These are phyloP conservation scores for Megaustenia siamemsis DNA, from an alignment of 2,888 invertebrate genomes.

Conservation along the genomic window DNA sequence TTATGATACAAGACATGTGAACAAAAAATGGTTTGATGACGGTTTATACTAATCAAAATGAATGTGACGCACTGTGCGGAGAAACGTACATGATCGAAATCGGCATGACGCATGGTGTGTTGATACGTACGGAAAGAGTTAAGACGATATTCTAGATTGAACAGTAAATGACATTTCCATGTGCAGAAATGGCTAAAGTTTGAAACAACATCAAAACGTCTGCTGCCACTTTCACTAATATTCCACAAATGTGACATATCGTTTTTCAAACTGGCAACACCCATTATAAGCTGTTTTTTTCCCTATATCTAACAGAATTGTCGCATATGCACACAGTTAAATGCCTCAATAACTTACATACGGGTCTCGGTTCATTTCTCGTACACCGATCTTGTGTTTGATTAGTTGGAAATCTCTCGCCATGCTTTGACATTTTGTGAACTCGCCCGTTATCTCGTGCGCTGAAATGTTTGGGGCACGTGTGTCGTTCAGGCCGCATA, in stretches of 20 bases:
- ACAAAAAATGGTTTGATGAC: too few relatives aligned
- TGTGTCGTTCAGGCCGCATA: neutral
- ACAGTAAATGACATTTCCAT: too few relatives aligned
- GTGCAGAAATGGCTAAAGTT: too few relatives aligned
- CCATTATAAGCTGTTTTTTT: neutral
- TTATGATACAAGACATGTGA: too few relatives aligned
- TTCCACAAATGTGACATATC: neutral
- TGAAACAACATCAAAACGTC: neutral
- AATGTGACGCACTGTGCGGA: too few relatives aligned
- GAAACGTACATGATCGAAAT: too few relatives aligned
- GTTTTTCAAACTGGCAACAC: neutral
- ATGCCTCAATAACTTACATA: neutral
- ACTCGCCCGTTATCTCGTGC: neutral
- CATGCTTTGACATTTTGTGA: constrained; percentile 17
- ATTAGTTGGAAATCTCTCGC: neutral
- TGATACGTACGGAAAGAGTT: too few relatives aligned
- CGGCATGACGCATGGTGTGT: too few relatives aligned
- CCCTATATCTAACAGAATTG: neutral
- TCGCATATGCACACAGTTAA: neutral
- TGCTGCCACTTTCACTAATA: neutral
- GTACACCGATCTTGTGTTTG: neutral
- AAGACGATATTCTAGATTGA: too few relatives aligned
- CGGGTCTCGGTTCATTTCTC: neutral
- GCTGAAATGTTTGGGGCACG: neutral
- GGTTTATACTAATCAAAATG: too few relatives aligned